These are phyloP conservation scores for Sporophila hypoxantha DNA, from an alignment of 2,113 vertebrate species.

Conservation along the genomic window DNA sequence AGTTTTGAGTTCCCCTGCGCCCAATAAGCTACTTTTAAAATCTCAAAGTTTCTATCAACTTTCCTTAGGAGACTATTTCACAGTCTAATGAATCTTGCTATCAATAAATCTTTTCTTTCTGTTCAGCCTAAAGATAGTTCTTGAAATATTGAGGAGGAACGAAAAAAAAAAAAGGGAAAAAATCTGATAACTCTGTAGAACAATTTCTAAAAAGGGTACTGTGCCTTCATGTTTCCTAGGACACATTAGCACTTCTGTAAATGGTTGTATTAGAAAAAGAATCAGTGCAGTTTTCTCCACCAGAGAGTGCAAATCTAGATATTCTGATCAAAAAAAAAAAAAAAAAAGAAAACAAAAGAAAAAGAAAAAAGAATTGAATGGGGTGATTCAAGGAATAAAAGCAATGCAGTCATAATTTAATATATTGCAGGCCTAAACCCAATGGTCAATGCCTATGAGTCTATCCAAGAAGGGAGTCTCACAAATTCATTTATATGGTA, in stretches of 20 bases:
- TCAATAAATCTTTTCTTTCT: conserved; percentile 1
- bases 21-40: neutral
- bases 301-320: neutral
- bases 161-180: neutral
- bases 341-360: neutral
- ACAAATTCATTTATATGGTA: neutral
- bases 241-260: neutral
- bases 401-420: neutral
- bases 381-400: neutral
- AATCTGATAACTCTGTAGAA: neutral
- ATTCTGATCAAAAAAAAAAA: neutral
- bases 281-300: neutral
- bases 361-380: neutral
- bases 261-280: neutral
- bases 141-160: conserved; percentile 1
- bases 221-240: conserved; percentile 5
- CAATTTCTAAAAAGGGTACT: neutral
- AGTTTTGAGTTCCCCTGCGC: neutral
- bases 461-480: neutral
- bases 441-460: neutral
- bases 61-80: neutral
- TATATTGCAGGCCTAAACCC: neutral
- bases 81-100: neutral
- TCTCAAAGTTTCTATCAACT: neutral
- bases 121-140: conserved; percentile 10